Conservation (phyloP, 2,888 invertebrate species). For the Molorchus minor region DNA sequence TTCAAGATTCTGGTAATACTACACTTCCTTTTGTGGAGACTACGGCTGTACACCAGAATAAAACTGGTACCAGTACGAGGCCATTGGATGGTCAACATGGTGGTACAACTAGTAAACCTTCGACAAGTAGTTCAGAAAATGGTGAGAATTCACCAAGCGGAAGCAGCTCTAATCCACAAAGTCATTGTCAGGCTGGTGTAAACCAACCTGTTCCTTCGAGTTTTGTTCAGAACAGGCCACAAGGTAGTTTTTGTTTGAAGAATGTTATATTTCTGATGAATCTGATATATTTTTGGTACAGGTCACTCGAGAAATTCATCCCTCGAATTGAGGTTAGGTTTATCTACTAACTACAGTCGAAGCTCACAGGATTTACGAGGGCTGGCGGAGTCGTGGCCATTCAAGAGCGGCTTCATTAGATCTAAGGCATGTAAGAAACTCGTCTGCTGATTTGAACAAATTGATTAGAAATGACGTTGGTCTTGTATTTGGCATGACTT, state of each 20-base stretch:
- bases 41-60: constrained; percentile 47
- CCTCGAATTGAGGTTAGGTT: constrained; percentile 73
- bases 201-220: constrained; percentile 32
- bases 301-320: constrained; percentile 85
- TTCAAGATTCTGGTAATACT: constrained; percentile 64
- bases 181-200: constrained; percentile 22
- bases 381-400: constrained; percentile 68
- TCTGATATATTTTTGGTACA: constrained; percentile 27
- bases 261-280: too few species aligned
- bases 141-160: constrained; percentile 29
- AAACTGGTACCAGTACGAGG: constrained; percentile 56
- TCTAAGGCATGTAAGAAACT: constrained; percentile 76
- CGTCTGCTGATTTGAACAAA: constrained; percentile 79
- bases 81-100: constrained; percentile 48
- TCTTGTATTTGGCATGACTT: constrained; percentile 70
- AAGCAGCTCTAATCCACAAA: constrained; percentile 31
- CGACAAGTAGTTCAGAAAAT: constrained; percentile 27
- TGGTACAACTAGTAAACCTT: constrained; percentile 28
- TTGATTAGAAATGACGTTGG: constrained; percentile 76
- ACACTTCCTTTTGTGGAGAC: constrained; percentile 46
- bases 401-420: constrained; percentile 87
- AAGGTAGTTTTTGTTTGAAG: too few species aligned
- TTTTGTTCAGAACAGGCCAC: constrained; percentile 42
- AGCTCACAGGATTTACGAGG: constrained; percentile 65
- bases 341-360: constrained; percentile 61